These are phyloP conservation scores for Sebastes glaucus DNA, from an alignment of 2,797 vertebrate species.

Conservation along the genomic window DNA sequence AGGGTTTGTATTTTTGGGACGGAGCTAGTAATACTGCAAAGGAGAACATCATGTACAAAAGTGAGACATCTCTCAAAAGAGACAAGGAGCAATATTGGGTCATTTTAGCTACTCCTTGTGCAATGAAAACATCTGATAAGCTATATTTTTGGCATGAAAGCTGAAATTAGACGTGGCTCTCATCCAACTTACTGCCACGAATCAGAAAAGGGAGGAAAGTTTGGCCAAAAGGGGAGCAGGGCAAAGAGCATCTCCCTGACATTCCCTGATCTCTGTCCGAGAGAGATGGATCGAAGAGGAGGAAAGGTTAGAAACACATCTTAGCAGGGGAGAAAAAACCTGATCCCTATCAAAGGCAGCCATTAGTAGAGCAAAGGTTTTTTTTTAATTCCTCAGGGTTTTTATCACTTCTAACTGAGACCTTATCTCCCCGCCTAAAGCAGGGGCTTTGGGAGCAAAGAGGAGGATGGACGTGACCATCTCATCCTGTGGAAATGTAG, in stretches of 20 bases:
- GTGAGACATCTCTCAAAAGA: constrained; percentile 24
- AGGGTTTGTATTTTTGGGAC: constrained; percentile 22
- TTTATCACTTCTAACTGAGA: not conserved
- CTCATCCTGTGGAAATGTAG: constrained; percentile 60
- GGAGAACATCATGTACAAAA: constrained; percentile 27
- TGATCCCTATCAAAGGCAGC: constrained; percentile 6
- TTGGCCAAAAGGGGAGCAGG: constrained; percentile 26
- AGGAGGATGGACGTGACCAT: constrained; percentile 31
- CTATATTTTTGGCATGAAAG: constrained; percentile 18
- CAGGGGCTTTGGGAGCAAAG: constrained; percentile 4
- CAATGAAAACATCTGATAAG: constrained; percentile 32
- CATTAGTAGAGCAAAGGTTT: constrained; percentile 7
- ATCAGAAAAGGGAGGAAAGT: constrained; percentile 29
- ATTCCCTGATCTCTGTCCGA: constrained; percentile 42
- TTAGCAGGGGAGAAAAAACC: constrained; percentile 8
- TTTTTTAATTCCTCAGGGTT: constrained; percentile 6
- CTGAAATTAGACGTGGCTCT: constrained; percentile 24
- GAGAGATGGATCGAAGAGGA: not conserved
- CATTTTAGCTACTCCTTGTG: constrained; percentile 16
- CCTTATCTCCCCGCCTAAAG: not conserved
- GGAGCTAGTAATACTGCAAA: not conserved
- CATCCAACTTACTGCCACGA: constrained; percentile 30
- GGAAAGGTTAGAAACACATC: not conserved
- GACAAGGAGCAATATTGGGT: constrained; percentile 18
- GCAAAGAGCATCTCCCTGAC: constrained; percentile 24